Conservation (phyloP, 2,113 vertebrate species). For the Pachypanchax playfairii region DNA sequence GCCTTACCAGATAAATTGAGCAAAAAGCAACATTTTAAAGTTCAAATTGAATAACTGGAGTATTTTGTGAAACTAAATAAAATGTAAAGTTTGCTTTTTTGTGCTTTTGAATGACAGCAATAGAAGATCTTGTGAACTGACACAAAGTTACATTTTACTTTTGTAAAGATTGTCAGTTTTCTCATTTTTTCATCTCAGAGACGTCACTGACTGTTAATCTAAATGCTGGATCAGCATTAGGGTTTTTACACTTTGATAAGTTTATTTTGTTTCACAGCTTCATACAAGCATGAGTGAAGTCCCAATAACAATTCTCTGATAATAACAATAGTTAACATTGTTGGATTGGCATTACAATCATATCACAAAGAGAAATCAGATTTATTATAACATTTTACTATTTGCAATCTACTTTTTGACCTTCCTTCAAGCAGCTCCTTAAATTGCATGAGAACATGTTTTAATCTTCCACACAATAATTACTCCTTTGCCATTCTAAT, state of each 20-base stretch:
- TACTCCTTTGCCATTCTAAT: slow-evolving; percentile 7
- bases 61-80: no score
- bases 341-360: background rate
- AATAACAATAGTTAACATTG: background rate
- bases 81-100: no score
- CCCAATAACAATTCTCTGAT: background rate
- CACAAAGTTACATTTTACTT: background rate
- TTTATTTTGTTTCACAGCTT: no score
- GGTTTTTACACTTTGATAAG: no score
- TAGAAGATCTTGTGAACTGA: background rate
- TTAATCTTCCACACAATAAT: slow-evolving; percentile 4
- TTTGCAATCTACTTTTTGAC: slow-evolving; percentile 4
- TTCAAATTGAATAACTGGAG: no score
- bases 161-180: background rate
- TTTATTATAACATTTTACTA: background rate
- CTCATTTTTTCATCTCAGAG: background rate
- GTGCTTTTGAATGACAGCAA: no score
- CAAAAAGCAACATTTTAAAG: no score
- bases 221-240: no score
- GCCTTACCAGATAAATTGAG: no score
- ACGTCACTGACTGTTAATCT: background rate
- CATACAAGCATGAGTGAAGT: background rate
- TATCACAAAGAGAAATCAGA: background rate
- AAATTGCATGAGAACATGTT: slow-evolving; percentile 2
- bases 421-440: background rate